Evolutionary conservation across 2,797 vertebrate genomes (phyloP), one percentile per base, ranked within the genome.

Genomic region (Cossypha caffra): DNA sequence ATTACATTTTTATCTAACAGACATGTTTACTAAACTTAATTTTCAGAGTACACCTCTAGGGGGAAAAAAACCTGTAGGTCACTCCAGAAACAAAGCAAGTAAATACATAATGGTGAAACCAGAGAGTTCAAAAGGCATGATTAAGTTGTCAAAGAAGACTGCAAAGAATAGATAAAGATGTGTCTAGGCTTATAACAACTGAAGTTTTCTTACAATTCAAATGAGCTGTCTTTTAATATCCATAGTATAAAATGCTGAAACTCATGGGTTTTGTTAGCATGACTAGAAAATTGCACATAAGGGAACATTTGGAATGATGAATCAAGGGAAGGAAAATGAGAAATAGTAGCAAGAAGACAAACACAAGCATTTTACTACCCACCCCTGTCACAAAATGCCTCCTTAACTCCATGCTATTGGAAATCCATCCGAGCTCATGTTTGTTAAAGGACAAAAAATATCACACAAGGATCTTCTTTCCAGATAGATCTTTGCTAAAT

Each of bases 61-160:
- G 5, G 3, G 1, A 10, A 61, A 63, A 58, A 7, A 0, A 0
- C 18, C 31, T 33, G 3, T 23, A n/a, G 31, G 50, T 75, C 58
- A 54, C 9, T 75, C 13, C 33, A 59, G 38, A 87, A 89, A 50
- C 24, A 68, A 72, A 80, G 5, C 7, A 54, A 61, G 31, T 19
- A 54, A 35, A 62, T 21, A 45, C 3, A 28, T 16, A 89, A 68
- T 5, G 1, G 14, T 64, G 35, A 68, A 90, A 88, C 3, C 13
- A 54, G 28, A 42, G 10, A 35, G 26, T 58, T 47, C 23, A 83
- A 68, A 75, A 4, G 8, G 5, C 14, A 51, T 3, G 3, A 61
- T 58, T 88, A 74, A 88, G 77, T 9, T 38, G 11, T 23, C 24
- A 67, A 51, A 89, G n/a, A 14, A 66, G 63, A 61, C 7, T 54